A percentile compares a stretch with the other conserved stretches of the same genome.
phyloP scores from a whole-genome alignment of 2,888 invertebrate species.

The Leistus spinibarbis region DNA sequence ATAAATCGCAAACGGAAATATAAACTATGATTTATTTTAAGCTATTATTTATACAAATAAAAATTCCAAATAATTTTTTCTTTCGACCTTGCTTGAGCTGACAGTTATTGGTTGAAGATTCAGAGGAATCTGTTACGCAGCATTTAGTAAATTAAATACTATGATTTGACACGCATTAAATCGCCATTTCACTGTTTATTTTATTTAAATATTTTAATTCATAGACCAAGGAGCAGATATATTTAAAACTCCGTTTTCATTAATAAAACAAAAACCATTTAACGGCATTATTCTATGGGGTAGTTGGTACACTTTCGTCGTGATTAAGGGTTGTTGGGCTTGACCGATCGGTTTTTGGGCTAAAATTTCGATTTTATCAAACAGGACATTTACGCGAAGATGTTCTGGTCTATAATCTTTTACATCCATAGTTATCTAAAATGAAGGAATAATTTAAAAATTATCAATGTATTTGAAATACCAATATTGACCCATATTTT shows the following conservation, averaged over 20 bases:
- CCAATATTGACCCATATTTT: too few species aligned
- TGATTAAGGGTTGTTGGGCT: neutral
- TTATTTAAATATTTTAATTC: neutral
- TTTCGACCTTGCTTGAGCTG: neutral
- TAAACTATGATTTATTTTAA: neutral
- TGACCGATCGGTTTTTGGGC: conserved; percentile 6
- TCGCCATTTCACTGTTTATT: neutral
- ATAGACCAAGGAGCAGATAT: conserved; percentile 19
- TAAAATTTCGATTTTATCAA: conserved; percentile 21
- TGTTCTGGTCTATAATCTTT: conserved; percentile 21
- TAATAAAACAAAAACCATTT: conserved; percentile 9
- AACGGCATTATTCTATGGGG: conserved; percentile 21
- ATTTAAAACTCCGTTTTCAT: conserved; percentile 13
- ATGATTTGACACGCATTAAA: neutral
- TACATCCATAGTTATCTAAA: conserved; percentile 21
- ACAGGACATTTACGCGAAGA: conserved; percentile 10
- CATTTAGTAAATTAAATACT: neutral
- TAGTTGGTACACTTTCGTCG: conserved; percentile 2
- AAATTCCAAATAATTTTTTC: neutral
- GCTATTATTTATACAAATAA: neutral
- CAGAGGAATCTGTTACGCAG: neutral
- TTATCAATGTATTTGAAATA: too few species aligned
- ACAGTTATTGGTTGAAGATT: neutral
- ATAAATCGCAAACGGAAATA: neutral
- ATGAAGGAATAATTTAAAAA: neutral